Conservation (phyloP, 2,113 vertebrate genomes). For the Hydrolagus affinis region DNA sequence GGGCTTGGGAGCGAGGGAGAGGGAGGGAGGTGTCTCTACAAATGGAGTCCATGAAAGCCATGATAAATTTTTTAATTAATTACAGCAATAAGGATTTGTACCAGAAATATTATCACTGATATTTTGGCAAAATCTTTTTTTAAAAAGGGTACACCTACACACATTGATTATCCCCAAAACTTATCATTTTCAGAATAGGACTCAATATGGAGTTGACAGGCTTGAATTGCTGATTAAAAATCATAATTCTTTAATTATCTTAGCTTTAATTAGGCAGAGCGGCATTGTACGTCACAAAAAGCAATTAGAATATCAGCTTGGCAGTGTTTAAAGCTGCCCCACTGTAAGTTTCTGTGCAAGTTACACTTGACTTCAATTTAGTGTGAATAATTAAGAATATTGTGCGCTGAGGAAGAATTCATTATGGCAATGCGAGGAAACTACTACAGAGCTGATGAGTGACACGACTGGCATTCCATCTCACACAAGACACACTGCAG, state of each 20-base stretch:
- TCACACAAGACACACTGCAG: neutral
- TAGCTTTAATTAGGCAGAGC: neutral
- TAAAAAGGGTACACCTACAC: neutral
- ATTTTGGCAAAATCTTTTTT: neutral
- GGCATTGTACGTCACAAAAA: neutral
- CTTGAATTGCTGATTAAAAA: neutral
- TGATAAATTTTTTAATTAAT: neutral
- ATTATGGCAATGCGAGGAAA: neutral
- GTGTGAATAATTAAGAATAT: slow-evolving; percentile 17
- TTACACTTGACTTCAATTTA: neutral
- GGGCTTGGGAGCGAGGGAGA: too few relatives aligned
- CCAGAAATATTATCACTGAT: neutral
- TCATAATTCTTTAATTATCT: neutral
- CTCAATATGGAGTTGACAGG: neutral
- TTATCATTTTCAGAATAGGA: neutral
- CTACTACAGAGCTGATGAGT: neutral
- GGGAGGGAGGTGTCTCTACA: too few relatives aligned
- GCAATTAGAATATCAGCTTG: too few relatives aligned
- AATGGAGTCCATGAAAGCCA: too few relatives aligned
- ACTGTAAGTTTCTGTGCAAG: too few relatives aligned
- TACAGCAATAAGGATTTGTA: neutral
- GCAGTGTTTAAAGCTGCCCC: neutral
- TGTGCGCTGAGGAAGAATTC: neutral
- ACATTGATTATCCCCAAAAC: neutral
- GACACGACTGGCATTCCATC: neutral